phyloP scores from a whole-genome alignment of 2,888 invertebrate species.

The Epicampocera succincta region DNA sequence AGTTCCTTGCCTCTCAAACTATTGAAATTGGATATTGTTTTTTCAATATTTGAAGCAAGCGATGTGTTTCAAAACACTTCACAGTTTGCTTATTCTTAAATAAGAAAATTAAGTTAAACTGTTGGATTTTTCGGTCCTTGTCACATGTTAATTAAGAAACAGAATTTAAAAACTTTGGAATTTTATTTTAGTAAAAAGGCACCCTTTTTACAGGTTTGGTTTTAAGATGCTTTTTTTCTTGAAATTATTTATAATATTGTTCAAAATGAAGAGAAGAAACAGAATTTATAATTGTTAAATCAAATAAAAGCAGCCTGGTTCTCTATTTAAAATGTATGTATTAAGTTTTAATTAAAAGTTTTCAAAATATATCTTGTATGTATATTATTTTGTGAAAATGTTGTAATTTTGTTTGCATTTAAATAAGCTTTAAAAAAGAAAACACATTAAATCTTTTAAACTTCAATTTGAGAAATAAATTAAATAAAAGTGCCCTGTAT shows the following conservation, averaged over 20 bases:
- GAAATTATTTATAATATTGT: slow-evolving; percentile 46
- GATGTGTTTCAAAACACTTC: slow-evolving; percentile 78
- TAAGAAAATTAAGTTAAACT: slow-evolving; percentile 72
- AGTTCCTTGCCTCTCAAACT: slow-evolving; percentile 79
- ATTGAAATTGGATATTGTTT: slow-evolving; percentile 48
- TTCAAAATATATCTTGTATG: too few relatives aligned
- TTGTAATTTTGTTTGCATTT: slow-evolving; percentile 61
- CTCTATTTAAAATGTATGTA: slow-evolving; percentile 29
- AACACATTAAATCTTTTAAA: slow-evolving; percentile 14
- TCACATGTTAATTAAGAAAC: slow-evolving; percentile 70
- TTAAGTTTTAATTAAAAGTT: slow-evolving; percentile 46
- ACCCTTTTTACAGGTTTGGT: slow-evolving; percentile 60
- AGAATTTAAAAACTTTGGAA: slow-evolving; percentile 66
- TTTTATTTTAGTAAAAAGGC: slow-evolving; percentile 72
- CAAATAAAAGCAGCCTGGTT: slow-evolving; percentile 27
- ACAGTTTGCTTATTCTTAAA: slow-evolving; percentile 73
- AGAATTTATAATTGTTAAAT: slow-evolving; percentile 43
- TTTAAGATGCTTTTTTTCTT: slow-evolving; percentile 47
- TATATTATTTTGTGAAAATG: slow-evolving; percentile 45
- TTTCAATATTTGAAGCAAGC: slow-evolving; percentile 75
- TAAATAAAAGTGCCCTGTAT: too few relatives aligned
- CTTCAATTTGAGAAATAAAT: not conserved
- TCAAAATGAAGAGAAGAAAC: slow-evolving; percentile 9
- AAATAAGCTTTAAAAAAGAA: slow-evolving; percentile 33
- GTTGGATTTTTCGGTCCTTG: slow-evolving; percentile 82